Evolutionary conservation across 2,888 invertebrate species (phyloP).

Genomic region (Acanthacorydalis orientalis): DNA sequence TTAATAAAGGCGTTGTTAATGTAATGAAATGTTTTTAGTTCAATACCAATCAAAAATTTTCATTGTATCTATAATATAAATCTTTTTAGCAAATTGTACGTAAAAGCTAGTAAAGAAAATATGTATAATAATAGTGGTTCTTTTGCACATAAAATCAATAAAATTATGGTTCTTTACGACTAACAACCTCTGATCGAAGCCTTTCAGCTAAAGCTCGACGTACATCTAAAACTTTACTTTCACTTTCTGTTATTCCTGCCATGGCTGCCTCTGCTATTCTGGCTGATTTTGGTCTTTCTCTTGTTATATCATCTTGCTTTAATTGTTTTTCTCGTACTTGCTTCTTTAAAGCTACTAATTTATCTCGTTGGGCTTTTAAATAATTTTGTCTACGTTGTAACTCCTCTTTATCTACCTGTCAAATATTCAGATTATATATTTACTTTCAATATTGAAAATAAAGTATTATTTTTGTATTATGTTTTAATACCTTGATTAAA

Average conservation of each 20-base stretch:
- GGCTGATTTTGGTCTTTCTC: slow-evolving; percentile 51
- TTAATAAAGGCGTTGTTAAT: no score
- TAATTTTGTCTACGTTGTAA: slow-evolving; percentile 68
- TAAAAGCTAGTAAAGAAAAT: not conserved
- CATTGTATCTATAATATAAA: no score
- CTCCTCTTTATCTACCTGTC: slow-evolving; percentile 38
- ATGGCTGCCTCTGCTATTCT: slow-evolving; percentile 53
- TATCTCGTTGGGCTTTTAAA: slow-evolving; percentile 76
- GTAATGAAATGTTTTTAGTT: no score
- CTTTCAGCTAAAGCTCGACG: slow-evolving; percentile 70
- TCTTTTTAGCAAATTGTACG: no score
- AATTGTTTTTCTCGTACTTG: slow-evolving; percentile 70
- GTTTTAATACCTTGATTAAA: no score
- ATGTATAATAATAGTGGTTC: not conserved
- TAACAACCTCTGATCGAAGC: slow-evolving; percentile 73
- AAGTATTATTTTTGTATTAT: no score
- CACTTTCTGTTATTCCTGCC: slow-evolving; percentile 27
- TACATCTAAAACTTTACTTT: slow-evolving; percentile 40
- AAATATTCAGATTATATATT: slow-evolving; percentile 5
- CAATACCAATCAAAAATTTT: no score
- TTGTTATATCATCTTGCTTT: slow-evolving; percentile 33
- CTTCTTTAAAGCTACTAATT: slow-evolving; percentile 75
- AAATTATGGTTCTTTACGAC: slow-evolving; percentile 18
- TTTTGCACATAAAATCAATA: not conserved
- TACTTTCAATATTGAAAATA: not conserved